These are phyloP conservation scores for Asobara japonica DNA, from an alignment of 1,140 invertebrate genomes.

Conservation along the genomic window DNA sequence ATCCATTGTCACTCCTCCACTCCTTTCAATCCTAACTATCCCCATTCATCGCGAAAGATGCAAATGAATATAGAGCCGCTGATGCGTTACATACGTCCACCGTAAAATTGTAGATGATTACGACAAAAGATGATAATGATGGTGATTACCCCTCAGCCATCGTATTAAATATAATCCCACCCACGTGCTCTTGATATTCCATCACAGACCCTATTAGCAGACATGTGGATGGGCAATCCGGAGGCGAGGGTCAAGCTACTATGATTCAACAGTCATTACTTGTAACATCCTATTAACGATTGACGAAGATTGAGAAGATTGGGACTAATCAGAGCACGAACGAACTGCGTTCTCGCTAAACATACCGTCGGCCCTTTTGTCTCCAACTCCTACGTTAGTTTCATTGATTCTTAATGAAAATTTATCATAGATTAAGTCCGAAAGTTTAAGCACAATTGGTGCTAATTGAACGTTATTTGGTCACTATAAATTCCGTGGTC, in stretches of 20 bases:
- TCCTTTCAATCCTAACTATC: too few relatives aligned
- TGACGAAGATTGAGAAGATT: constrained; percentile 37
- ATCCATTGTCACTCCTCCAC: background rate
- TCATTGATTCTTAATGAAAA: background rate
- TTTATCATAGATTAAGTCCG: background rate
- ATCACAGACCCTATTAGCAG: background rate
- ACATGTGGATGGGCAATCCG: background rate
- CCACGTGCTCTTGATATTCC: background rate
- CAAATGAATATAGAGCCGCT: background rate
- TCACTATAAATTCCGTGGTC: background rate
- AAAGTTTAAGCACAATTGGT: background rate
- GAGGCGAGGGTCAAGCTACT: constrained; percentile 5
- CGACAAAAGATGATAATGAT: background rate
- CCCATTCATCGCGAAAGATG: background rate
- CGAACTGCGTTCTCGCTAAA: constrained; percentile 36
- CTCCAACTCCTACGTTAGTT: background rate
- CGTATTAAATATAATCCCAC: background rate
- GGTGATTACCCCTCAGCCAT: background rate
- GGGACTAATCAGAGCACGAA: constrained; percentile 33
- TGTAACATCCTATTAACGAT: constrained; percentile 14
- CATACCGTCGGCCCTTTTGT: background rate
- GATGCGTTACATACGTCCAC: background rate
- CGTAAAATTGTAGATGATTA: background rate
- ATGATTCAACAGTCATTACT: background rate
- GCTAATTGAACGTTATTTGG: background rate